A percentile compares a stretch with the other conserved stretches of the same genome.
These are phyloP conservation scores for Megathymus violae DNA, from an alignment of 1,140 invertebrate species.

Conservation along the genomic window DNA sequence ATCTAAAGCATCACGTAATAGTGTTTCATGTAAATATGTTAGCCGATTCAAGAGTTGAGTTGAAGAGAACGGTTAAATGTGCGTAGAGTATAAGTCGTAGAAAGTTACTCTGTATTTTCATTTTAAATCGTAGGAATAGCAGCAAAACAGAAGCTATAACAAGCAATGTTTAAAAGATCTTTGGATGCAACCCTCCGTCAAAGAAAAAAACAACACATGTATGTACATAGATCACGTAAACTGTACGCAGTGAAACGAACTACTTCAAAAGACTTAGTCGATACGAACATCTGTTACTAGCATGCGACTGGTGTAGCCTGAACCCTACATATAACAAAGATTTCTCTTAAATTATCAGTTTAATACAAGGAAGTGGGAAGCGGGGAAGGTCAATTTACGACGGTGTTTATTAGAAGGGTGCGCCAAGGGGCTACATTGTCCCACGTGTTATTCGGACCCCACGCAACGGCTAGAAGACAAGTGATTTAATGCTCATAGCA, in stretches of 20 bases:
- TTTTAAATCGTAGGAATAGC: neutral
- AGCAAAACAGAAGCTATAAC: slow-evolving; percentile 11
- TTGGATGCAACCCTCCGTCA: slow-evolving; percentile 24
- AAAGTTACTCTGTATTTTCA: neutral
- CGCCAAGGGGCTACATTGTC: slow-evolving; percentile 54
- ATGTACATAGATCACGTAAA: slow-evolving; percentile 52
- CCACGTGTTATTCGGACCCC: slow-evolving; percentile 64
- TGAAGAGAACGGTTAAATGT: too few species aligned
- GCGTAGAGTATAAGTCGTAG: too few species aligned
- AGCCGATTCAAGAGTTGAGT: too few species aligned
- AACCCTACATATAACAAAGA: slow-evolving; percentile 26
- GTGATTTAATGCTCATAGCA: slow-evolving; percentile 60
- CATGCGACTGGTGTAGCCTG: slow-evolving; percentile 39
- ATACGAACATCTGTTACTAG: slow-evolving; percentile 58
- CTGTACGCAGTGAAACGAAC: slow-evolving; percentile 55
- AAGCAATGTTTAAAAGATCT: slow-evolving; percentile 26
- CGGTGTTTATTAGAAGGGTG: slow-evolving; percentile 47
- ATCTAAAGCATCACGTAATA: too few species aligned
- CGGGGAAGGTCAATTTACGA: slow-evolving; percentile 34
- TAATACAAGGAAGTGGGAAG: slow-evolving; percentile 10
- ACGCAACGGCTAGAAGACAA: slow-evolving; percentile 56
- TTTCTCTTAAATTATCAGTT: slow-evolving; percentile 22
- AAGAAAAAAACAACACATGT: slow-evolving; percentile 40
- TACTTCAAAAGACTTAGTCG: slow-evolving; percentile 58
- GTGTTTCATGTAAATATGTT: too few species aligned